phyloP scores from a whole-genome alignment of 2,113 vertebrate genomes.

The Antechinus flavipes region DNA sequence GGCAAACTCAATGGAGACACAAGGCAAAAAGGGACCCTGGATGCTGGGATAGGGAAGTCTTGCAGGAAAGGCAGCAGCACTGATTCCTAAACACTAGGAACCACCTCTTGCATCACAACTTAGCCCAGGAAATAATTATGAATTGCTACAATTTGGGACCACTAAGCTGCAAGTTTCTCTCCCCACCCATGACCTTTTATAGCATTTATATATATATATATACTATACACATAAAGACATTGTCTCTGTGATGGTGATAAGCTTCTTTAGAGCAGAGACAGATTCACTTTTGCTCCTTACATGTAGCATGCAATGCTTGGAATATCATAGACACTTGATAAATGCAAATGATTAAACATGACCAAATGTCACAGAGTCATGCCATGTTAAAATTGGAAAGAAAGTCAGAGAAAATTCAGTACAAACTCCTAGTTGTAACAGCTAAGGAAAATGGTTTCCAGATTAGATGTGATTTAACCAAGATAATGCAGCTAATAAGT shows the following conservation, averaged over 20 bases:
- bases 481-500: not conserved
- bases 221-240: not conserved
- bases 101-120: accelerated
- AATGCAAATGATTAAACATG: not conserved
- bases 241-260: not conserved
- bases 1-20: not conserved
- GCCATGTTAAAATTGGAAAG: not conserved
- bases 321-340: not conserved
- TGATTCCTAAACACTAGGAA: not conserved
- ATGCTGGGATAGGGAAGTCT: not conserved
- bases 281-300: not conserved
- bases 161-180: not conserved
- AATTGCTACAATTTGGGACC: not conserved
- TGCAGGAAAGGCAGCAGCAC: not conserved
- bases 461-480: not conserved
- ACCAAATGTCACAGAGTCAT: not conserved
- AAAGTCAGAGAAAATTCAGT: not conserved
- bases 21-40: not conserved
- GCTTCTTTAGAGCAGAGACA: not conserved
- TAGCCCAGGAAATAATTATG: not conserved
- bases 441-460: not conserved
- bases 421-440: not conserved
- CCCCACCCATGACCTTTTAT: not conserved
- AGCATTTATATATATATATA: not conserved
- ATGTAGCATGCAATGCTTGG: not conserved